Percentiles rank a stretch among this genome's conserved stretches.
Evolutionary conservation across 1,140 invertebrate genomes (phyloP).

Genomic region (Drosophila lacteicornis): DNA sequence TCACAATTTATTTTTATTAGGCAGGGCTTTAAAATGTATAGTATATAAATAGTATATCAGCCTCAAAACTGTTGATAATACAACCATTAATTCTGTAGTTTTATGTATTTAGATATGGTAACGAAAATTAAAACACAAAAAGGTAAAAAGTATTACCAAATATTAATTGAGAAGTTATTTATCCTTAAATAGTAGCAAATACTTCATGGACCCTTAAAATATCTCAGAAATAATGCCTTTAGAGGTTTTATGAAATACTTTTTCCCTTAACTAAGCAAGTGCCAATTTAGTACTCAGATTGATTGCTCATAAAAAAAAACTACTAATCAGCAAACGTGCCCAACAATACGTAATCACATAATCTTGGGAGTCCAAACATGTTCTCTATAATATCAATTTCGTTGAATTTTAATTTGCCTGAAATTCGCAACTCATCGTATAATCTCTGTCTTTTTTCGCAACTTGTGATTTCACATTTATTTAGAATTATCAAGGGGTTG

Average conservation of each 20-base stretch:
- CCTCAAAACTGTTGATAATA: no score
- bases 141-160: no score
- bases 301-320: not conserved
- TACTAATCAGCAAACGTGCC: constrained; percentile 5
- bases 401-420: constrained; percentile 4
- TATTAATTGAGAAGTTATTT: no score
- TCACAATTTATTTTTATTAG: not conserved
- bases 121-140: no score
- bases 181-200: not conserved
- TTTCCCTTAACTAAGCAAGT: not conserved
- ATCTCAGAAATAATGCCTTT: not conserved
- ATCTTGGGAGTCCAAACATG: not conserved
- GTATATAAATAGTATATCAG: no score
- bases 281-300: not conserved
- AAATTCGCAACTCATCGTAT: constrained; percentile 19
- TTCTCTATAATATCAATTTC: not conserved
- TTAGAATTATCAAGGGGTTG: constrained; percentile 5
- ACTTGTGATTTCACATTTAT: not conserved
- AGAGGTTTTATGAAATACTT: no score
- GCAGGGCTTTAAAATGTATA: not conserved
- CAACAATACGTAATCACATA: not conserved
- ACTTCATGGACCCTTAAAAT: not conserved
- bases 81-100: no score
- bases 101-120: no score
- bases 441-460: constrained; percentile 5